These are phyloP conservation scores for Lates japonicus DNA, from an alignment of 2,797 vertebrate genomes.

Conservation along the genomic window DNA sequence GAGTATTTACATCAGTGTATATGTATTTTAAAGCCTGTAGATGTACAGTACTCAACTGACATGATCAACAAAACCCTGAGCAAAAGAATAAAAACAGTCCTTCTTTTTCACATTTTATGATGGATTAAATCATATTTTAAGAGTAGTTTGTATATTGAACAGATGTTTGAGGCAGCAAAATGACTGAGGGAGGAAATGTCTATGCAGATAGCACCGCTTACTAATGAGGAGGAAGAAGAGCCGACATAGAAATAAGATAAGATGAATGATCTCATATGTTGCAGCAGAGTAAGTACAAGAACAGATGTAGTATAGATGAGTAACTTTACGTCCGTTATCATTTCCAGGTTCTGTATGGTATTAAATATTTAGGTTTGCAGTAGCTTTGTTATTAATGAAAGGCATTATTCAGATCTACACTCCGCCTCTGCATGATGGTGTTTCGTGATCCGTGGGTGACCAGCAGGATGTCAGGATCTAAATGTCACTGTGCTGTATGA, in stretches of 20 bases:
- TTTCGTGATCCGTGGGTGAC: constrained; percentile 17
- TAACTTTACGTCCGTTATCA: no score
- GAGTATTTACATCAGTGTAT: neutral
- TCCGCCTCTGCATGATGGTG: neutral
- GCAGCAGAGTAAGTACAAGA: neutral
- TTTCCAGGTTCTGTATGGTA: no score
- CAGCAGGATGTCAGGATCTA: constrained; percentile 20
- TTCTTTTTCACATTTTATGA: neutral
- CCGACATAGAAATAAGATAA: no score
- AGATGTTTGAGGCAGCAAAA: neutral
- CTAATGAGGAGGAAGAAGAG: no score
- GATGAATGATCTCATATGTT: no score
- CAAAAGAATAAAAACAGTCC: constrained; percentile 4
- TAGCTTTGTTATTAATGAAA: no score
- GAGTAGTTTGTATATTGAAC: neutral
- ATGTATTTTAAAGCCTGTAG: constrained; percentile 16
- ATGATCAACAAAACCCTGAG: constrained; percentile 16
- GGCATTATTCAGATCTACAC: no score
- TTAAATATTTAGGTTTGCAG: no score
- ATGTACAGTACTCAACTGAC: constrained; percentile 7
- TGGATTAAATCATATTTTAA: neutral
- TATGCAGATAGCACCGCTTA: neutral
- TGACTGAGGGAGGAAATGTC: neutral
- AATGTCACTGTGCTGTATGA: constrained; percentile 1
- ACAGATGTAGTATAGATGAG: no score